These are phyloP conservation scores for Cosmopolites sordidus DNA, from an alignment of 2,888 invertebrate species.

Conservation along the genomic window DNA sequence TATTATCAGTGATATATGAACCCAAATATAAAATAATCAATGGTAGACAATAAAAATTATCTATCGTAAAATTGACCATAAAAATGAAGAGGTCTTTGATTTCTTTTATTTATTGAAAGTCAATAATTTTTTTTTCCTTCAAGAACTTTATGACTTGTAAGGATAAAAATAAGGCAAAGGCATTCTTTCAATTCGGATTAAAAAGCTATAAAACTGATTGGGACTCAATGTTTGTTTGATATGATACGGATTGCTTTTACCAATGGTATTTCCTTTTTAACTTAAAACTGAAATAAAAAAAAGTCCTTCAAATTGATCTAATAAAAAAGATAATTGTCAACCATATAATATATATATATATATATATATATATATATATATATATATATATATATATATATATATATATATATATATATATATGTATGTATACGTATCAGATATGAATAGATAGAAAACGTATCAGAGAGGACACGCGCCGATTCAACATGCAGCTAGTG, in stretches of 20 bases:
- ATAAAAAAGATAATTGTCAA: too few species aligned
- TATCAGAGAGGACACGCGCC: too few species aligned
- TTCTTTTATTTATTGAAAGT: slow-evolving; percentile 22
- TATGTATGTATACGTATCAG: too few species aligned
- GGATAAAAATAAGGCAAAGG: slow-evolving; percentile 10
- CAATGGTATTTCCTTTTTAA: too few species aligned
- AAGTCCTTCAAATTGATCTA: too few species aligned
- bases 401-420: too few species aligned
- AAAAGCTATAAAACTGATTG: slow-evolving; percentile 12
- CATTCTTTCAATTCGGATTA: slow-evolving; percentile 1
- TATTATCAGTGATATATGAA: slow-evolving; percentile 8
- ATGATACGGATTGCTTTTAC: slow-evolving; percentile 1
- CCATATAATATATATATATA: too few species aligned
- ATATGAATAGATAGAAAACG: too few species aligned
- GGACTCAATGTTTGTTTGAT: slow-evolving; percentile 8
- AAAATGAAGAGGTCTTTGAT: slow-evolving; percentile 18
- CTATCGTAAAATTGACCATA: slow-evolving; percentile 17
- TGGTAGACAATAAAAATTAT: slow-evolving; percentile 7
- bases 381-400: too few species aligned
- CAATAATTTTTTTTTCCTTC: slow-evolving; percentile 5
- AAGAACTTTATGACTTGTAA: slow-evolving; percentile 15
- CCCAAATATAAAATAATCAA: neutral
- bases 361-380: too few species aligned
- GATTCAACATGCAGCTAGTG: too few species aligned
- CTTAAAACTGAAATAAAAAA: too few species aligned